phyloP scores from a whole-genome alignment of 92 coral and sea anemone genomes.

The Metridium senile region DNA sequence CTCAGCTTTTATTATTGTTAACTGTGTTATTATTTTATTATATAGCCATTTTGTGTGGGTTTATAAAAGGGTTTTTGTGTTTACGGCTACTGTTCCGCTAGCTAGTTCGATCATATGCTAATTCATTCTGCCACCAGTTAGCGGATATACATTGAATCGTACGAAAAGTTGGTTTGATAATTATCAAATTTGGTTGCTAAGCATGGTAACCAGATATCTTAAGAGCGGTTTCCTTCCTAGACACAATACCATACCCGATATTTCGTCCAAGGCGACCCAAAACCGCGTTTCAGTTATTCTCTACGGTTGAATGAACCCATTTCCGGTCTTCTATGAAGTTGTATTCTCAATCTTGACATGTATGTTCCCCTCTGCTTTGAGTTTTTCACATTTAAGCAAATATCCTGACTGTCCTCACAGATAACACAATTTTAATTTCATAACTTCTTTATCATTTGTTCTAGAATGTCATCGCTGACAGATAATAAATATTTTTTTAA shows the following conservation, averaged over 20 bases:
- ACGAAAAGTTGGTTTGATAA: no score
- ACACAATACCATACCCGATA: not conserved
- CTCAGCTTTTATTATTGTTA: not conserved
- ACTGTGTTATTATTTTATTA: no score
- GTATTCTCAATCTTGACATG: not conserved
- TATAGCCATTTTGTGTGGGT: no score
- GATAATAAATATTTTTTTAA: not conserved
- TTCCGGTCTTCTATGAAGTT: conserved; percentile 2
- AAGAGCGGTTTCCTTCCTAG: conserved; percentile 5
- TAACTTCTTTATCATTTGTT: not conserved
- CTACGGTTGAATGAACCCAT: conserved; percentile 1
- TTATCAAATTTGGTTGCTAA: not conserved
- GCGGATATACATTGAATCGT: not conserved
- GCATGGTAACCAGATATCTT: not conserved
- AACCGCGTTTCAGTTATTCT: not conserved
- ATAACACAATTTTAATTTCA: conserved; percentile 9
- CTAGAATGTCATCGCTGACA: not conserved
- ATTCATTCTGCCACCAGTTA: no score
- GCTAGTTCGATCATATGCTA: no score
- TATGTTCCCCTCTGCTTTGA: conserved; percentile 3
- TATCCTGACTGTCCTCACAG: not conserved
- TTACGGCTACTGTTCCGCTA: no score
- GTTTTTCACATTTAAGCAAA: conserved; percentile 6
- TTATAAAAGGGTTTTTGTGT: no score
- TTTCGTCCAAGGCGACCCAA: not conserved